Base-by-base conservation (phyloP, 1,140 invertebrate genomes). In the Pseudomyrmex concolor region DNA sequence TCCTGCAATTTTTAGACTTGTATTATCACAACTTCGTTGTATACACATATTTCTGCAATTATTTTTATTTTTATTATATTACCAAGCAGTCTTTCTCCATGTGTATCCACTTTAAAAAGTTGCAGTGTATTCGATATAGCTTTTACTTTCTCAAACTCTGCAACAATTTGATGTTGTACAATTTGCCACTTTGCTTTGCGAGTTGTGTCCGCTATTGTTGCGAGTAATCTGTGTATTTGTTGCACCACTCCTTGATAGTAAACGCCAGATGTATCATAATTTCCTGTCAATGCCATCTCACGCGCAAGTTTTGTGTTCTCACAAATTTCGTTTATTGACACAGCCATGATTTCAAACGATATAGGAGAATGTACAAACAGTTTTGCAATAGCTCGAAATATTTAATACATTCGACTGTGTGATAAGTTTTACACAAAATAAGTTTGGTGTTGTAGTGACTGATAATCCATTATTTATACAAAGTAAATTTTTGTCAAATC, bases 211-310 rank as follows among this genome's bases (percentile, higher is more conserved):
- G 95, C 96, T 63, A 98, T 97, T 55, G 96, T 97, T 17, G 96
- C 95, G 60, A 99, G 95, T 43, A 99, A 95, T 88, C 96, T 96
- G 90, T 98, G 97, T 88, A 99, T 97, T 94, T 98, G 97, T 92
- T 98, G 97, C 50, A 98, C 95, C 4, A 98, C 97, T 66, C 98
- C 98, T 94, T 99, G 97, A 93, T 99, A 99, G 94, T 99, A 99
- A 64, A 99, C 98, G 89, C 96, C 95, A 12, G 98, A 97, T 77
- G 97, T 98, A 91, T 99, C 98, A 93, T 99, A 99, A 93, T 99
- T 99, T 8, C 98, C 98, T 91, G 98, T 97, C 84, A 99, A 94
- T 74, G 98, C 98, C 96, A 98, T 98, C 95, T 99, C 98, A 89
- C 99, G 95, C 51, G 98, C 98, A 91, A 99, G 95, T 94, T 98